Percentiles rank a stretch among this genome's conserved stretches.
Conservation (phyloP, 53 echinoderm and acorn worm genomes). For the Holothuria scabra region DNA sequence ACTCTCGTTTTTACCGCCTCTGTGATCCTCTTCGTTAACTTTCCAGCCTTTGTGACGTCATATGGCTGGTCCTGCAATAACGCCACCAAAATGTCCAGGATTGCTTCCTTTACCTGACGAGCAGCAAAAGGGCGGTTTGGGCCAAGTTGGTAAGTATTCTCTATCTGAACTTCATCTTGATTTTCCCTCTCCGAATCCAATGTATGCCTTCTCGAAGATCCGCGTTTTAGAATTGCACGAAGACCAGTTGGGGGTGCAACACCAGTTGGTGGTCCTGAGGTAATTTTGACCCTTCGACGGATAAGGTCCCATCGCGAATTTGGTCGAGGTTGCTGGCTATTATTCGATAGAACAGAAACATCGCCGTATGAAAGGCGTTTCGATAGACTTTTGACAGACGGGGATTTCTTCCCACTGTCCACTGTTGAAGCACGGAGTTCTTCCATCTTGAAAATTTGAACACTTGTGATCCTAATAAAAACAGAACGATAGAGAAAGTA, state of each 20-base stretch:
- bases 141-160: slow-evolving; percentile 77
- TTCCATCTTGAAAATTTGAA: no score
- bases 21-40: slow-evolving; percentile 65
- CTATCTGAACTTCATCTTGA: slow-evolving; percentile 8
- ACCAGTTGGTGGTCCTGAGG: not conserved
- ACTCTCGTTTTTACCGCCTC: slow-evolving; percentile 80
- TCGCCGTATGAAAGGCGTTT: slow-evolving; percentile 8
- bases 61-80: slow-evolving; percentile 56
- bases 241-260: not conserved
- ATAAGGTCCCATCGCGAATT: slow-evolving; percentile 11
- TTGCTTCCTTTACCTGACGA: slow-evolving; percentile 50
- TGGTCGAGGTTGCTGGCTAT: slow-evolving; percentile 8
- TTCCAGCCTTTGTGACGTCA: slow-evolving; percentile 52
- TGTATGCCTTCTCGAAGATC: not conserved
- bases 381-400: no score
- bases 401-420: no score
- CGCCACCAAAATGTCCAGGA: slow-evolving; percentile 59
- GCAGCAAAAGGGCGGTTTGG: slow-evolving; percentile 53
- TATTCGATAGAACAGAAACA: not conserved
- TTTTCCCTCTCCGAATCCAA: slow-evolving; percentile 8
- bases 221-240: slow-evolving; percentile 30
- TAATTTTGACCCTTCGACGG: slow-evolving; percentile 22
- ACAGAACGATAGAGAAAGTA: no score
- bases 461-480: no score
- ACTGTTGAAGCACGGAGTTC: no score